Conservation (phyloP, 1,140 invertebrate genomes). For the Trissolcus basalis region DNA sequence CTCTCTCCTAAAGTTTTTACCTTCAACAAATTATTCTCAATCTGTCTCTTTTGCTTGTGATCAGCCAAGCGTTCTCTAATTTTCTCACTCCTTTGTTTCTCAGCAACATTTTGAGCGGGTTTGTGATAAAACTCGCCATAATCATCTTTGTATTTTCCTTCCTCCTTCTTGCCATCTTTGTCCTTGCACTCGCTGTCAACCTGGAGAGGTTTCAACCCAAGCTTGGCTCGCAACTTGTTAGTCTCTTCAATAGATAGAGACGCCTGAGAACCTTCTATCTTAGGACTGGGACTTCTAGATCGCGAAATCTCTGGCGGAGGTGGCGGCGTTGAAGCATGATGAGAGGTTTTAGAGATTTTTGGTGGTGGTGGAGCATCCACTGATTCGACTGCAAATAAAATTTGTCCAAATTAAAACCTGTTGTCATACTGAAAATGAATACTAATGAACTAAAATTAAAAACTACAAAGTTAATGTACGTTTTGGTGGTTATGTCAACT, state of each 20-base stretch:
- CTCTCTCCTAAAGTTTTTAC: slow-evolving; percentile 84
- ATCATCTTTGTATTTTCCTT: slow-evolving; percentile 82
- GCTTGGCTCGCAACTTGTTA: slow-evolving; percentile 92
- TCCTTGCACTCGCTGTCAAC: slow-evolving; percentile 74
- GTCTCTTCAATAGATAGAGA: slow-evolving; percentile 92
- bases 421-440: too few relatives aligned
- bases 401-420: too few relatives aligned
- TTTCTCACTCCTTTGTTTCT: slow-evolving; percentile 87
- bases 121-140: slow-evolving; percentile 95
- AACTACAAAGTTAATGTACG: neutral
- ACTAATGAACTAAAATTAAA: too few relatives aligned
- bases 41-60: slow-evolving; percentile 86
- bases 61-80: slow-evolving; percentile 87
- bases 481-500: neutral
- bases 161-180: slow-evolving; percentile 72
- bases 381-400: slow-evolving; percentile 70
- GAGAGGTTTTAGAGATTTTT: slow-evolving; percentile 70
- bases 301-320: slow-evolving; percentile 71
- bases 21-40: slow-evolving; percentile 79
- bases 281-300: slow-evolving; percentile 68
- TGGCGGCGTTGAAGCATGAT: slow-evolving; percentile 70
- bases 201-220: slow-evolving; percentile 95
- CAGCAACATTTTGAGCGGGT: slow-evolving; percentile 88
- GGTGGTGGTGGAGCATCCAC: slow-evolving; percentile 70
- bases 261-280: slow-evolving; percentile 74